Conservation (phyloP, 2,888 invertebrate genomes). For the Malacosoma neustria region DNA sequence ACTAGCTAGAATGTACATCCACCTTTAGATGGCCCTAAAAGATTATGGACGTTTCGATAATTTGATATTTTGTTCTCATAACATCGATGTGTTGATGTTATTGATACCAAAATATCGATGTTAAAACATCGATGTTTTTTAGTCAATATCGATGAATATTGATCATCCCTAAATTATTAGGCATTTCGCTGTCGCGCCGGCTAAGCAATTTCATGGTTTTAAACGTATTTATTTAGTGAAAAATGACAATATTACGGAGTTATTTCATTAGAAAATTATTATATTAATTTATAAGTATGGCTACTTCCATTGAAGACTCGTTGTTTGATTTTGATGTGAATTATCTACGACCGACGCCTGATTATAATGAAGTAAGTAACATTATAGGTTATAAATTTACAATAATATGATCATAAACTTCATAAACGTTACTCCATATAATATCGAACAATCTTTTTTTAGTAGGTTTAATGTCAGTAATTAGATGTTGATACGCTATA, state of each 20-base stretch:
- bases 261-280: conserved; percentile 1
- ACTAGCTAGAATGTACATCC: too few relatives aligned
- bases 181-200: conserved; percentile 15
- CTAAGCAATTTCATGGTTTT: background rate
- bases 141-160: too few relatives aligned
- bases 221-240: background rate
- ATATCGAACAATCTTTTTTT: too few relatives aligned
- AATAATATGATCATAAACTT: conserved; percentile 1
- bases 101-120: too few relatives aligned
- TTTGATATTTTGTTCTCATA: too few relatives aligned
- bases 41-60: too few relatives aligned
- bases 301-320: conserved; percentile 14
- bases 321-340: conserved; percentile 44
- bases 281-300: conserved; percentile 10
- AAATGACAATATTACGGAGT: background rate
- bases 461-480: too few relatives aligned
- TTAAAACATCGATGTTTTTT: too few relatives aligned
- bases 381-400: conserved; percentile 18
- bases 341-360: conserved; percentile 28
- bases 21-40: too few relatives aligned
- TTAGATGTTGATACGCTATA: too few relatives aligned
- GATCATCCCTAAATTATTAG: too few relatives aligned
- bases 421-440: background rate
- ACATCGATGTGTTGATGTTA: too few relatives aligned
- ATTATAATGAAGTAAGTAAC: conserved; percentile 33